A percentile compares a stretch with the other conserved stretches of the same genome.
These are phyloP conservation scores for Buathra laborator DNA, from an alignment of 2,888 invertebrate genomes.

Conservation along the genomic window DNA sequence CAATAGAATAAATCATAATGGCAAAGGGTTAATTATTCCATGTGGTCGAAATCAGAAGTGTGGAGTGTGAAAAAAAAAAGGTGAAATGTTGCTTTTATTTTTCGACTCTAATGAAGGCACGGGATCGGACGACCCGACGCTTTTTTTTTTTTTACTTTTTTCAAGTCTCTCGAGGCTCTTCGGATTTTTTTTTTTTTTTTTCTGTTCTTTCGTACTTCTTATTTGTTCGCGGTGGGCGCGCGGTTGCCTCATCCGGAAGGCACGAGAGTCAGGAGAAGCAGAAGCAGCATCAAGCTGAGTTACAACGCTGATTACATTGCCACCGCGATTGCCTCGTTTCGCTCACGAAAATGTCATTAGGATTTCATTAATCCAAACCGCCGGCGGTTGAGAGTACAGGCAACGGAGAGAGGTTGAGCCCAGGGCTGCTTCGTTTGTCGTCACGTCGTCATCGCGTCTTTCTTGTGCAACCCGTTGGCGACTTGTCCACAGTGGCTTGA, in stretches of 20 bases:
- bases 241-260: constrained; percentile 79
- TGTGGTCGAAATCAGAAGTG: constrained; percentile 24
- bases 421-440: constrained; percentile 69
- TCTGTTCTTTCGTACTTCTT: constrained; percentile 26
- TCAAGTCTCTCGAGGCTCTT: constrained; percentile 44
- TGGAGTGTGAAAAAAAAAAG: neutral
- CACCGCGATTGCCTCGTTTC: constrained; percentile 80
- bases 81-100: constrained; percentile 11
- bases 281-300: constrained; percentile 25
- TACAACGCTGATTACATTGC: constrained; percentile 76
- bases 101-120: constrained; percentile 41
- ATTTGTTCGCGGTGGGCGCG: constrained; percentile 60
- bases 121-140: constrained; percentile 22
- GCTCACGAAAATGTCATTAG: constrained; percentile 84
- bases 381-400: constrained; percentile 69
- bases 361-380: constrained; percentile 81
- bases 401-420: constrained; percentile 64
- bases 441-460: constrained; percentile 51
- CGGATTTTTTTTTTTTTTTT: constrained; percentile 39
- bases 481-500: constrained; percentile 30
- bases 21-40: neutral
- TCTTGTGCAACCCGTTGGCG: constrained; percentile 60
- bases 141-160: constrained; percentile 3
- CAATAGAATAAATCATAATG: neutral
- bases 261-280: constrained; percentile 61